Evolutionary conservation across 2,113 vertebrate species (phyloP), one percentile per base, ranked within the genome.

Genomic region (Megaceryle torquata): DNA sequence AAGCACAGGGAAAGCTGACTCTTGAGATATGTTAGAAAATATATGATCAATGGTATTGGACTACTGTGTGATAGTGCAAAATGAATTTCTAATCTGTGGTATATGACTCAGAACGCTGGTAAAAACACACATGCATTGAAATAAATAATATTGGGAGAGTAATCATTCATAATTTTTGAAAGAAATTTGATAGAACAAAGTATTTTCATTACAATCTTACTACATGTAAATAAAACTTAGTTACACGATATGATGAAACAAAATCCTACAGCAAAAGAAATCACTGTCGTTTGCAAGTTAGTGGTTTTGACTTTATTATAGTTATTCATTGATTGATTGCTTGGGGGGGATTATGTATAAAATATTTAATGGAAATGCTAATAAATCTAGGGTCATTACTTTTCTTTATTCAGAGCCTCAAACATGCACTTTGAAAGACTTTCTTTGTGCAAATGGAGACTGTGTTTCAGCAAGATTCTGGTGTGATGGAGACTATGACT

Each of bases 401-500:
- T 69, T 51, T 95, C 79, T 74, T 89, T 95, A 75, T 92, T 68
- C 96, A 99, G 99, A 99, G 93, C 99, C 99, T 70, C 98, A 99
- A 67, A 99, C 99, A 3, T 99, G 99, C 91, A 99, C 98, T 93
- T 95, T 99, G 97, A 99, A 99, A 97, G 99, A 99, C 80, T 99
- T 99, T 77, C 98, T 99, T 60, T 99, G 99, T 80, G 96, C 98
- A 75, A 99, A 98, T 41, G 99, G 99, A 65, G 99, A 99, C 91
- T 99, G 99, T 92, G 98, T 99, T 95, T 99, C 99, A 56, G 98
- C 99, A 51, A 98, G 98, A 48, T 99, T 99, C 96, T 99, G 99
- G 97, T 99, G 99, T 79, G 99, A 99, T 82, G 99, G 99, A 43
- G 99, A 99, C 97, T 99, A 99, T 61, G 99, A 99, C 97, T 99